Evolutionary conservation across 2,113 vertebrate genomes (phyloP).

Genomic region (Poicephalus meyeri): DNA sequence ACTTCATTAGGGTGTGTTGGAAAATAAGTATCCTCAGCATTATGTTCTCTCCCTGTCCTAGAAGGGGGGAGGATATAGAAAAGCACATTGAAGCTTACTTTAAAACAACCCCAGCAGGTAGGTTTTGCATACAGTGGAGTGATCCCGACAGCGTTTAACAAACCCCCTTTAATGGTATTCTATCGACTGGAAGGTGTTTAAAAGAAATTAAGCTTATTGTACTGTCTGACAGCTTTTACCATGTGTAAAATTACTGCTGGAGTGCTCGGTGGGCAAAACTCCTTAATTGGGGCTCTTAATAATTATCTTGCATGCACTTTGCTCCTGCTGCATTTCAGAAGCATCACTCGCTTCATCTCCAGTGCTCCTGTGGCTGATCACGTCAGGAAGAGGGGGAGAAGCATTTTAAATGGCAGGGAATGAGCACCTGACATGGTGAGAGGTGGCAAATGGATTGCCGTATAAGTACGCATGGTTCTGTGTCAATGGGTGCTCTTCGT

Average conservation of each 20-base stretch:
- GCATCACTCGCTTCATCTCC: background rate
- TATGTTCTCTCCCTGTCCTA: background rate
- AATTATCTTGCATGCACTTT: background rate
- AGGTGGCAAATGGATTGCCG: background rate
- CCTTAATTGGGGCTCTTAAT: background rate
- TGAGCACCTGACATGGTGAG: accelerated
- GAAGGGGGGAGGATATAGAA: background rate
- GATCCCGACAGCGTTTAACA: background rate
- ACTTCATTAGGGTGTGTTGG: slow-evolving; percentile 55
- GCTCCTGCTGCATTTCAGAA: background rate
- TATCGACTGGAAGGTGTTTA: background rate
- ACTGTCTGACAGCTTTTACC: background rate
- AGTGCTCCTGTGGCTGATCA: background rate
- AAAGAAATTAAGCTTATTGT: background rate
- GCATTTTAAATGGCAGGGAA: background rate
- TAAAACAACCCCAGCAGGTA: background rate
- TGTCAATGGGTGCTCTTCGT: accelerated
- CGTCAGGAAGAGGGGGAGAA: accelerated
- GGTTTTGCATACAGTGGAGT: background rate
- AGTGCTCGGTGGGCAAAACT: background rate
- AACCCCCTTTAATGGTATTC: background rate
- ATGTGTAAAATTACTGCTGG: background rate
- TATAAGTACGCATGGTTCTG: accelerated
- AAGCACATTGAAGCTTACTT: background rate
- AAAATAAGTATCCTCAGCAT: slow-evolving; percentile 48